A percentile compares a stretch with the other conserved stretches of the same genome.
Conservation (phyloP, 2,797 vertebrate species). For the Odontamblyopus rebecca region DNA sequence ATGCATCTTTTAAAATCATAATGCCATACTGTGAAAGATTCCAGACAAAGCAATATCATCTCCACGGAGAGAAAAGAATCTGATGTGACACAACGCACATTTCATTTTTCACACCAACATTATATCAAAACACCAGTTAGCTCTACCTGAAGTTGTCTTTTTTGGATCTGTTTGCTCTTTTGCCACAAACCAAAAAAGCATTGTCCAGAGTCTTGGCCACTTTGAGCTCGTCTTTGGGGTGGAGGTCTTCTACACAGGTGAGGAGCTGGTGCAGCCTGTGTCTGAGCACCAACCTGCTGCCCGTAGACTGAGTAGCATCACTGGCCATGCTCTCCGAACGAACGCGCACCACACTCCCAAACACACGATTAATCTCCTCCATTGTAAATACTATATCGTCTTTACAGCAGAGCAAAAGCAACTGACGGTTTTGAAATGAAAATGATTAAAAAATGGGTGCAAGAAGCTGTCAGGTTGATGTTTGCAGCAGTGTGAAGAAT, state of each 20-base stretch:
- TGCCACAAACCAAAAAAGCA: conserved; percentile 74
- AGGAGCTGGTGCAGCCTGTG: conserved; percentile 77
- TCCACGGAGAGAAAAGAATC: too few species aligned
- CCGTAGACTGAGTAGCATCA: conserved; percentile 58
- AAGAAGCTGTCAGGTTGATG: neutral
- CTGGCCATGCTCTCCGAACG: conserved; percentile 69
- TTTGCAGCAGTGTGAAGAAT: conserved; percentile 10
- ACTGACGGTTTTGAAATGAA: neutral
- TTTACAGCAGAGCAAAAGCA: neutral
- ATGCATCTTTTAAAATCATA: too few species aligned
- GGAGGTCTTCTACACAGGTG: conserved; percentile 77
- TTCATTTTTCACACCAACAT: too few species aligned
- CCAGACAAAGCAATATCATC: too few species aligned
- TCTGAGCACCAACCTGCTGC: conserved; percentile 67
- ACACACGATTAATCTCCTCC: conserved; percentile 54
- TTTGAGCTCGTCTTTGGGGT: conserved; percentile 68
- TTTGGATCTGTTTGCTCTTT: conserved; percentile 54
- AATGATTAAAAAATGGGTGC: neutral
- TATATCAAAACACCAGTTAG: neutral
- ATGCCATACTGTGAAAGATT: too few species aligned
- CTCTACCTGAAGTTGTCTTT: conserved; percentile 69
- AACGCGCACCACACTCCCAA: conserved; percentile 34
- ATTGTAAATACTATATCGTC: conserved; percentile 32
- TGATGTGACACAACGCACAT: too few species aligned
- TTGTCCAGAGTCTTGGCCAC: conserved; percentile 76